Evolutionary conservation across 64 coral and sea anemone species (phyloP).

Genomic region (Platygyra sinensis): DNA sequence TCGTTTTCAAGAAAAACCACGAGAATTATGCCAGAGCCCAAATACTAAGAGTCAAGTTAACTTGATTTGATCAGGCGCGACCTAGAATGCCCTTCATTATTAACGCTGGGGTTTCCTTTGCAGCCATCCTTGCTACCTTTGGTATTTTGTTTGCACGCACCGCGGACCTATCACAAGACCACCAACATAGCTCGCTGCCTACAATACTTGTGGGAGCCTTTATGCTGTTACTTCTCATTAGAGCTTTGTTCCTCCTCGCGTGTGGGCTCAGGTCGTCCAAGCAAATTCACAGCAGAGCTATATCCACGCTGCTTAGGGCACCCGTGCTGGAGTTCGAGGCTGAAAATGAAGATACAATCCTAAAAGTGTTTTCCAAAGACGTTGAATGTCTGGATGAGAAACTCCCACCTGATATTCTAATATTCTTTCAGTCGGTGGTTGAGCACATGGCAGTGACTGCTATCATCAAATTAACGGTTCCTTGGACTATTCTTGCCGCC

Average conservation of each 20-base stretch:
- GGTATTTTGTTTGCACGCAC: conserved; percentile 60
- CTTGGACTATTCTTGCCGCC: conserved; percentile 39
- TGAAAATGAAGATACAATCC: conserved; percentile 12
- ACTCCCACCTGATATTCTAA: conserved; percentile 37
- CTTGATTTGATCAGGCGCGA: no score
- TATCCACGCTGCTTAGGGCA: conserved; percentile 50
- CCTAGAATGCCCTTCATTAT: no score
- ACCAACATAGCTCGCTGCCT: conserved; percentile 31
- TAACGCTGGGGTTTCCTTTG: not conserved
- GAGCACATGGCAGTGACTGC: conserved; percentile 37
- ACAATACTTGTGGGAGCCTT: conserved; percentile 15
- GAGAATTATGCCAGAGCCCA: no score
- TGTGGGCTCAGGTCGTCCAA: conserved; percentile 51
- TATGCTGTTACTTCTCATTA: conserved; percentile 30
- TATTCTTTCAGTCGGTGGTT: conserved; percentile 53
- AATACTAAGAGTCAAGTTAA: no score
- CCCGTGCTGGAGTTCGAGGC: conserved; percentile 50
- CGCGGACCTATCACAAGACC: conserved; percentile 35
- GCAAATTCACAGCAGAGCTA: conserved; percentile 51
- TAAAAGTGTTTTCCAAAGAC: conserved; percentile 57
- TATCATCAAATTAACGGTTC: conserved; percentile 30
- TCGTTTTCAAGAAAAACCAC: no score
- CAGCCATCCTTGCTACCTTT: conserved; percentile 42
- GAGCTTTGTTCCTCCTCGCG: conserved; percentile 40
- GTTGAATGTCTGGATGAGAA: conserved; percentile 59